phyloP scores from a whole-genome alignment of 2,888 invertebrate species.

The Diogma glabrata region DNA sequence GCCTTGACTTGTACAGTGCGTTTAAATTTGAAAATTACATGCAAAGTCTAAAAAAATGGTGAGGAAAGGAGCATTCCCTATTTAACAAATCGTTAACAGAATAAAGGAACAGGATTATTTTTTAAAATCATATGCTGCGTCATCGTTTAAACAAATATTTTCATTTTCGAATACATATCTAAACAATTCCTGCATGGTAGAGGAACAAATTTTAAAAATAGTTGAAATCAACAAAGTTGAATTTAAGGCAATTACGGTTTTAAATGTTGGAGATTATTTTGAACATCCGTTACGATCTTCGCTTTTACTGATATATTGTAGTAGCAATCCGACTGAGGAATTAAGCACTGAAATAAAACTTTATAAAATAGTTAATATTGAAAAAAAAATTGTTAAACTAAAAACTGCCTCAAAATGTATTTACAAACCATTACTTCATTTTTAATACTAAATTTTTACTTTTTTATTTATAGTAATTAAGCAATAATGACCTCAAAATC shows the following conservation, averaged over 20 bases:
- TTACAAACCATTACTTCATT: neutral
- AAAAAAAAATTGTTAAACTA: neutral
- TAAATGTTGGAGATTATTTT: neutral
- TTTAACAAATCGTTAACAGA: neutral
- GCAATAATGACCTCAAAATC: neutral
- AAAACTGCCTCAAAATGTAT: neutral
- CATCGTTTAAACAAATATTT: neutral
- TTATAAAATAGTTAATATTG: neutral
- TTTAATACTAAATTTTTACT: too few species aligned
- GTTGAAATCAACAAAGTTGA: too few species aligned
- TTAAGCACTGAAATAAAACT: constrained; percentile 3
- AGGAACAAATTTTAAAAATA: neutral
- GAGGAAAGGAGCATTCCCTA: neutral
- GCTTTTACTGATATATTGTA: constrained; percentile 3
- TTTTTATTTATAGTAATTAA: constrained; percentile 3
- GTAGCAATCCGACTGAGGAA: constrained; percentile 3
- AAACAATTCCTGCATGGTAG: neutral
- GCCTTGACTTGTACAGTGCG: too few species aligned
- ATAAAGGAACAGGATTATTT: neutral
- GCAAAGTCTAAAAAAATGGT: constrained; percentile 1
- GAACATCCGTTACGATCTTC: constrained; percentile 3
- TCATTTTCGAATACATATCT: neutral
- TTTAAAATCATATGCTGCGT: neutral
- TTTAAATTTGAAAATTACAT: too few species aligned
- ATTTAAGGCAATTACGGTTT: constrained; percentile 1